Evolutionary conservation across 2,797 vertebrate genomes (phyloP).

Genomic region (Thripadectes ignobilis): DNA sequence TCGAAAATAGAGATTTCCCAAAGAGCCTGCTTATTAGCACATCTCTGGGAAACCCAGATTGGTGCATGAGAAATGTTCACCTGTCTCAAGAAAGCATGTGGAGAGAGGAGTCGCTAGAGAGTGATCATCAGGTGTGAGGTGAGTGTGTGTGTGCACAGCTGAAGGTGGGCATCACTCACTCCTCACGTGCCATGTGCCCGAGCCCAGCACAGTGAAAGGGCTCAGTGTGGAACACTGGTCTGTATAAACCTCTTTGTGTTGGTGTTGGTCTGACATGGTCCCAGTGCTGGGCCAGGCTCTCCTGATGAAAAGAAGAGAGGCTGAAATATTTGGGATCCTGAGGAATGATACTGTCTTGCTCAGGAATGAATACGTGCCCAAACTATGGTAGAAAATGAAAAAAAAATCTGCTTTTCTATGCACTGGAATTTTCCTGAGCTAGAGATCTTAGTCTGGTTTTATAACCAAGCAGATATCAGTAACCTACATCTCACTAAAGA

Average conservation of each 20-base stretch:
- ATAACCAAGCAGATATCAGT: conserved; percentile 36
- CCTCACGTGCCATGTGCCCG: fast-evolving
- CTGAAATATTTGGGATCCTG: background rate
- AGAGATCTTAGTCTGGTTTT: background rate
- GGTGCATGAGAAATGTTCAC: background rate
- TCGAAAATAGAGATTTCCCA: background rate
- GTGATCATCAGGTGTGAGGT: background rate
- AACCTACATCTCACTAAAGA: conserved; percentile 32
- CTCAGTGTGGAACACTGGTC: background rate
- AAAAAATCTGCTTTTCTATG: background rate
- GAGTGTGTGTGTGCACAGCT: background rate
- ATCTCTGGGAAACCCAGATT: background rate
- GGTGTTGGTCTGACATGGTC: background rate
- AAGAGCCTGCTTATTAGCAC: background rate
- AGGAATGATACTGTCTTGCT: background rate
- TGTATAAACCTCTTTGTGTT: background rate
- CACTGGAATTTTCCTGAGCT: conserved; percentile 21
- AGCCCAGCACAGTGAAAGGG: background rate
- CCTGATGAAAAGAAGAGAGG: background rate
- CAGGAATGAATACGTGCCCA: background rate
- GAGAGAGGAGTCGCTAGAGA: background rate
- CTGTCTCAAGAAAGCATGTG: background rate
- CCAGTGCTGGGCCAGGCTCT: background rate
- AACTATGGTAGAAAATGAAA: background rate
- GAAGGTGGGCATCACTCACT: background rate